Conservation (phyloP, 2,888 invertebrate genomes). For the Antheraea yamamai region DNA sequence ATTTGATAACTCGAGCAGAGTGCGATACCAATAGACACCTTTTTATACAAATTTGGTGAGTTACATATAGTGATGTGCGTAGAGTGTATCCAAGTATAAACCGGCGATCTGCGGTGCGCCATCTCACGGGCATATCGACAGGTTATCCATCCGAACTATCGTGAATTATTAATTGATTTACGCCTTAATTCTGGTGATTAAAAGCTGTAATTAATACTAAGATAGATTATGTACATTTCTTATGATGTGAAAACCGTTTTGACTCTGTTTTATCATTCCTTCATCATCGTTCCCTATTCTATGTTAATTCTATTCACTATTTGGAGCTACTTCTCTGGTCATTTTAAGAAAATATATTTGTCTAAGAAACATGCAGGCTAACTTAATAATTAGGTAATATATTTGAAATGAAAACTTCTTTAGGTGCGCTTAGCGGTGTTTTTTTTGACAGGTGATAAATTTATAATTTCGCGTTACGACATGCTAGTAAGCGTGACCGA, state of each 20-base stretch:
- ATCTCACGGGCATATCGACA: conserved; percentile 12
- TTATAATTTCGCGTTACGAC: no score
- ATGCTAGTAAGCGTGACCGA: no score
- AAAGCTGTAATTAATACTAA: not conserved
- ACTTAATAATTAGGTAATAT: no score
- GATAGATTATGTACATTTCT: not conserved
- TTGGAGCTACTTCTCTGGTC: no score
- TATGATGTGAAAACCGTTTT: not conserved
- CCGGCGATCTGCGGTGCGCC: not conserved
- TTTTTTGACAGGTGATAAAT: no score
- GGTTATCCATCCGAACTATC: conserved; percentile 9
- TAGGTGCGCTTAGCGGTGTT: no score
- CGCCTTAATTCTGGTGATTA: conserved; percentile 9
- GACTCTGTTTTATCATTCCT: not conserved
- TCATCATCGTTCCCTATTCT: not conserved
- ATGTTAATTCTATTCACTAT: no score
- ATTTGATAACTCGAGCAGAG: no score
- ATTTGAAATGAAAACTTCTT: no score
- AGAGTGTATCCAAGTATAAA: not conserved
- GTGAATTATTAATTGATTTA: conserved; percentile 21
- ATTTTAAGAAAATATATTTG: no score
- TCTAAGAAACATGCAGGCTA: no score
- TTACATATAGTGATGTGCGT: not conserved
- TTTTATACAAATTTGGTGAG: not conserved
- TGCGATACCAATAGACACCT: no score